Evolutionary conservation across 2,113 vertebrate species (phyloP), one percentile per base, ranked within the genome.

Genomic region (Stegastes partitus): DNA sequence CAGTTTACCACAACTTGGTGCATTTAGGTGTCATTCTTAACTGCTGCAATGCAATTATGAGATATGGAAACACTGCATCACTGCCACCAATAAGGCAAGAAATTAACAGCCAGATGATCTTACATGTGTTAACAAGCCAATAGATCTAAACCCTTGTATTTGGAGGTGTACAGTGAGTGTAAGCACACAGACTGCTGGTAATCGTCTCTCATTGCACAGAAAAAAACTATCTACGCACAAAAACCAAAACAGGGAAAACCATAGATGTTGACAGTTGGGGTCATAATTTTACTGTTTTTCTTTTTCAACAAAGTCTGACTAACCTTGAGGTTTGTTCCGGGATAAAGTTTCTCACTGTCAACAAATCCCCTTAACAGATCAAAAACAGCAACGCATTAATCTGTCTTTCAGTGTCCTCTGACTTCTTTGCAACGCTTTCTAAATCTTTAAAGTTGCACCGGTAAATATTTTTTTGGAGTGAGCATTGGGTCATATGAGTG

Each of bases 311-410:
- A 12, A 12, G 39, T 42, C 39, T 34, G 31, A 34, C 31, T 34
- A 34, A 34, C 31, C 39, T 42, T 42, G 11, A 42, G 14, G 39
- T 42, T 42, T 2, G 39, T 42, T 42, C 39, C 2, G 11, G 14
- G 39, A 42, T 49, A 37, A 66, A 10, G 3, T 65, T 64, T 42
- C 21, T 3, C 11, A 15, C 28, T 28, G 16, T 18, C 22, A 31
- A 59, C 55, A 76, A 51, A 67, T 76, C 31, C 55, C 45, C 50
- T 26, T 9, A 25, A 59, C 34, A 53, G 23, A 58, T 53, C 22
- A 44, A 58, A 76, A 39, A 14, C 62, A 56, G 12, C 28, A 21
- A 65, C 8, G 21, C 59, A 8, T 42, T 42, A 42, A 42, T 42
- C 39, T 12, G 39, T 42, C 39, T 42, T 4, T 42, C 39, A 42